Percentiles rank a stretch among this genome's conserved stretches.
Conservation (phyloP, 2,888 invertebrate genomes). For the Tiliacea aurago region DNA sequence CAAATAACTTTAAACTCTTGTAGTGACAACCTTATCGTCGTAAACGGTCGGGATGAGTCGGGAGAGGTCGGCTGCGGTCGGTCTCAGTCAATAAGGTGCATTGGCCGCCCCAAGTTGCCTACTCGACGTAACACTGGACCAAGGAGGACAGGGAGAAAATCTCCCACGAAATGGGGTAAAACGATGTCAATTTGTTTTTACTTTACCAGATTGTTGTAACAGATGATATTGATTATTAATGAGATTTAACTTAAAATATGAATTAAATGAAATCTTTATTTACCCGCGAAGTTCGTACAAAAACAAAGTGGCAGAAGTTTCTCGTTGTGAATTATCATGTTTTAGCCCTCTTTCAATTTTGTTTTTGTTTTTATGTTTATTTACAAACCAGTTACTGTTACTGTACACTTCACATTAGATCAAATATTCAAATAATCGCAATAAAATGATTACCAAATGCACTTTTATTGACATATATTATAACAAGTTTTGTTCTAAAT, state of each 20-base stretch:
- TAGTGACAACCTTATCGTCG: constrained; percentile 78
- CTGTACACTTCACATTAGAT: too few species aligned
- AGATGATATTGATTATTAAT: constrained; percentile 36
- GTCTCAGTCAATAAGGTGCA: constrained; percentile 86
- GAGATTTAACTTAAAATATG: constrained; percentile 16
- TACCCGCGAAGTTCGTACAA: not conserved
- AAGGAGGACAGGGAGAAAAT: constrained; percentile 65
- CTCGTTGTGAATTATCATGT: not conserved
- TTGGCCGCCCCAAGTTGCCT: constrained; percentile 87
- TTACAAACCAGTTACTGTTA: not conserved
- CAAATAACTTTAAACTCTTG: constrained; percentile 78
- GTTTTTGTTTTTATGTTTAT: not conserved
- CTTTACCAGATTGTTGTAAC: constrained; percentile 40
- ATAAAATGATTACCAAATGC: not conserved
- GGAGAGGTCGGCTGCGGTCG: constrained; percentile 78
- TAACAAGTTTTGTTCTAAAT: not conserved
- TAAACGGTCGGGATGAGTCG: constrained; percentile 76
- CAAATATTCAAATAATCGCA: not conserved
- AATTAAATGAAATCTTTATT: constrained; percentile 16
- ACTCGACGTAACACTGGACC: constrained; percentile 75
- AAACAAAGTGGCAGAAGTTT: constrained; percentile 4
- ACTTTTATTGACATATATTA: not conserved
- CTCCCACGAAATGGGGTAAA: constrained; percentile 61
- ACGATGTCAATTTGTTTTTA: constrained; percentile 33
- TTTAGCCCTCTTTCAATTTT: not conserved